phyloP scores from a whole-genome alignment of 2,113 vertebrate species.

The Hirundichthys speculiger region DNA sequence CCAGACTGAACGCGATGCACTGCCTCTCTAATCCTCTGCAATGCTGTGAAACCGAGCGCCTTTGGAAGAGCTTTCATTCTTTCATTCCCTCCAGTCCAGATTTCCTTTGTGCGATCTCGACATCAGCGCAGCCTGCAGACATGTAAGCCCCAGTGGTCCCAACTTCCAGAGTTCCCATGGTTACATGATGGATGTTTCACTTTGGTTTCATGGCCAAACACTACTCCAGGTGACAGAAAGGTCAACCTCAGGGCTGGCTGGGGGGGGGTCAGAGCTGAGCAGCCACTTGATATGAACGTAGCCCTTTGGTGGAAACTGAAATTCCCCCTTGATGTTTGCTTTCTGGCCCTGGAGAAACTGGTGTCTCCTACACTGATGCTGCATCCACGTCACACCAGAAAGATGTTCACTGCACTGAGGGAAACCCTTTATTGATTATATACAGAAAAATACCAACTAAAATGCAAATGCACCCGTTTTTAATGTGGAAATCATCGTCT shows the following conservation, averaged over 20 bases:
- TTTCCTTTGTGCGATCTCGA: not conserved
- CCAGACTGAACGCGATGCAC: too few relatives aligned
- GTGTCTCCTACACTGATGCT: not conserved
- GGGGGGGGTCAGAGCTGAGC: slow-evolving; percentile 8
- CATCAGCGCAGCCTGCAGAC: slow-evolving; percentile 4
- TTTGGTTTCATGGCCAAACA: slow-evolving; percentile 6
- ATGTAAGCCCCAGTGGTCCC: not conserved
- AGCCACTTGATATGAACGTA: slow-evolving; percentile 14
- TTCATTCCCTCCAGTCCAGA: not conserved
- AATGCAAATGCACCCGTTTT: not conserved
- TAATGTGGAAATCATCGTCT: not conserved
- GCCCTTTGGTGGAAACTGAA: slow-evolving; percentile 37
- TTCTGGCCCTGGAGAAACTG: slow-evolving; percentile 8
- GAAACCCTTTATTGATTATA: not conserved
- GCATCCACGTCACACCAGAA: too few relatives aligned
- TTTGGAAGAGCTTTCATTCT: too few relatives aligned
- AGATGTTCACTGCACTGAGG: not conserved
- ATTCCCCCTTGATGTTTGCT: slow-evolving; percentile 2
- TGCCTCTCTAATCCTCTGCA: too few relatives aligned
- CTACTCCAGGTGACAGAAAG: slow-evolving; percentile 17
- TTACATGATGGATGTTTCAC: slow-evolving; percentile 5
- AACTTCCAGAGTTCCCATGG: not conserved
- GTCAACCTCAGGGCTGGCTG: slow-evolving; percentile 1
- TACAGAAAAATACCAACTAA: not conserved
- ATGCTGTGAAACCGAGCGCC: too few relatives aligned